Evolutionary conservation across 1,140 invertebrate species (phyloP).

Genomic region (Ostrea denselamellosa): DNA sequence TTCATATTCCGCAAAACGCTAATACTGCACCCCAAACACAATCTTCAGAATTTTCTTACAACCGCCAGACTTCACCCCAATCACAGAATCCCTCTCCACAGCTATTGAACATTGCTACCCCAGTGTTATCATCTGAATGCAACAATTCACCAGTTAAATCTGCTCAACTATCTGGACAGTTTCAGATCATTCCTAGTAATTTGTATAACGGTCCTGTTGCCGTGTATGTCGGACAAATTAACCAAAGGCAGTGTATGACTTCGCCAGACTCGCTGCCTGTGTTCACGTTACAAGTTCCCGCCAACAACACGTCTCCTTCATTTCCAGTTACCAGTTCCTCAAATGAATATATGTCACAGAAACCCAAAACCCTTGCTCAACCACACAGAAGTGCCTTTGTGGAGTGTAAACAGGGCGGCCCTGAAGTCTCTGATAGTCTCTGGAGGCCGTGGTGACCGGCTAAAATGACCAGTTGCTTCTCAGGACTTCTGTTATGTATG

Average conservation of each 20-base stretch:
- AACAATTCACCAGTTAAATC: slow-evolving; percentile 1
- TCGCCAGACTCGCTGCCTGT: slow-evolving; percentile 44
- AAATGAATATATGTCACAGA: neutral
- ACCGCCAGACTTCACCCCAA: slow-evolving; percentile 11
- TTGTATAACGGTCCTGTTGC: slow-evolving; percentile 54
- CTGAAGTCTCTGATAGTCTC: neutral
- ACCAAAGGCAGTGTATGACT: slow-evolving; percentile 48
- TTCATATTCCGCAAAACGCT: slow-evolving; percentile 43
- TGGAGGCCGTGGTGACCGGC: neutral
- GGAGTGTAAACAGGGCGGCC: neutral
- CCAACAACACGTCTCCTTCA: neutral
- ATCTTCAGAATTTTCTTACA: neutral
- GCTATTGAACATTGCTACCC: slow-evolving; percentile 33
- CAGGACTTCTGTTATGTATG: neutral
- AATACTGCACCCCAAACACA: neutral
- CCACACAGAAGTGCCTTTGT: slow-evolving; percentile 28
- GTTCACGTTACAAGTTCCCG: slow-evolving; percentile 53
- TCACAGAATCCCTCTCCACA: neutral
- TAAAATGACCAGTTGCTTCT: neutral
- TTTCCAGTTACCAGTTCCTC: neutral
- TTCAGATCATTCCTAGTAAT: slow-evolving; percentile 56
- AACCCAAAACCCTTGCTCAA: slow-evolving; percentile 14
- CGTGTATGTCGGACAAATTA: slow-evolving; percentile 55
- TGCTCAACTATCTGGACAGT: slow-evolving; percentile 53
- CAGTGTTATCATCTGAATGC: neutral